A percentile compares a stretch with the other conserved stretches of the same genome.
phyloP scores from a whole-genome alignment of 2,888 invertebrate genomes.

The Cephus sareptanus region DNA sequence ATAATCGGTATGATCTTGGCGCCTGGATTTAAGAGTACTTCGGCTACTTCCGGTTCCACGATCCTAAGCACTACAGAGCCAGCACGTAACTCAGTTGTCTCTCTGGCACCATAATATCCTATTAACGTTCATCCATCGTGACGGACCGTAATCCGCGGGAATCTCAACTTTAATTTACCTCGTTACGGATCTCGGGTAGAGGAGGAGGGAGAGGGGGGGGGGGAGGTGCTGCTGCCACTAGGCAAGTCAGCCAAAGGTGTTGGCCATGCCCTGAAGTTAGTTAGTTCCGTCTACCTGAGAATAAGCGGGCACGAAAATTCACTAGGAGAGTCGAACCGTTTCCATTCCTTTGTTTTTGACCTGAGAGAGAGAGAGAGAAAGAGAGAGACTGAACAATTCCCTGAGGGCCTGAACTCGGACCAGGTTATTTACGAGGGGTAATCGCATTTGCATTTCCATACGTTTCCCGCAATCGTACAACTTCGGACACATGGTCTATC shows the following conservation, averaged over 20 bases:
- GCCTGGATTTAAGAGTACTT: background rate
- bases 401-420: background rate
- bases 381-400: background rate
- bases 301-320: background rate
- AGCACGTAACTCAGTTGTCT: background rate
- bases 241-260: background rate
- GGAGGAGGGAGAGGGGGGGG: background rate
- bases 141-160: background rate
- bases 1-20: background rate
- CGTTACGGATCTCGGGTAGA: background rate
- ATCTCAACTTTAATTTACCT: background rate
- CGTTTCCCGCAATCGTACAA: background rate
- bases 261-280: background rate
- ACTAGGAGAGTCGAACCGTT: background rate
- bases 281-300: background rate
- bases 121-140: background rate
- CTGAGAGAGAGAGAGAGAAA: background rate
- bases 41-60: background rate
- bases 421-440: constrained; percentile 2
- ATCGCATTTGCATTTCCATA: background rate
- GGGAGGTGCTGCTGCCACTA: background rate
- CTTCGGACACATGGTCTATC: background rate
- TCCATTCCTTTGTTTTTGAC: background rate
- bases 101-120: background rate
- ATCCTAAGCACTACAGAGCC: background rate